Base-by-base conservation (phyloP, 2,888 invertebrate genomes). In the Torymus aiolomorphi region DNA sequence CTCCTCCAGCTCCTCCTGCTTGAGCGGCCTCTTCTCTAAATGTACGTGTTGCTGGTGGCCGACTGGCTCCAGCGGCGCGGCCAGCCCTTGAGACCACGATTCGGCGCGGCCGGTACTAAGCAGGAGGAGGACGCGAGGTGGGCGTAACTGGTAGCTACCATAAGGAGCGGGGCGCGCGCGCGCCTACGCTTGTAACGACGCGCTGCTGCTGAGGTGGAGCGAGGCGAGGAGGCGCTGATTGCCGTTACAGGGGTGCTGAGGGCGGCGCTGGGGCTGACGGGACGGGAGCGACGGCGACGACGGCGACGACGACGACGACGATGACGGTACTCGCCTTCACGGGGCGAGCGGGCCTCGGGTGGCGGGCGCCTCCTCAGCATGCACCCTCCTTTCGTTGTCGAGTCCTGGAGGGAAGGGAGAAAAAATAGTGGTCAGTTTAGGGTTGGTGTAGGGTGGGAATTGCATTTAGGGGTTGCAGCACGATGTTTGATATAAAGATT, bases 11-110 rank as follows among this genome's bases (percentile, higher is more conserved):
- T 42, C 51, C 51, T 51, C 52, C 24, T n/a, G 14, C 67, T 75
- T 54, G 2, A 31, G 8, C 31, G 31, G 31, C 31, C 56, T 20
- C 49, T 78, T 77, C 83, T 88, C 88, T 89, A 89, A 88, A 88
- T 89, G 65, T 89, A 88, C 72, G 85, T 87, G 49, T 83, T 85
- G 73, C 83, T 86, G 61, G 76, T 79, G 62, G 83, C 83, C 78
- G 88, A 88, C 83, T 88, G 88, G 84, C 84, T 87, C 89, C 89
- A 89, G 83, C 89, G 89, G 66, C 89, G 88, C 80, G 89, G 89
- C 89, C 89, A 89, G 82, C 89, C 89, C 84, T 89, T 89, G 79
- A 89, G 84, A 84, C 87, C 88, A 84, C 87, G 86, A 82, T 88
- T 88, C 87, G 79, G 79, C 74, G 80, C 80, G 76, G 74, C 31